Evolutionary conservation across 2,113 vertebrate genomes (phyloP), one percentile per base, ranked within the genome.

Genomic region (Sarotherodon lohbergeri): DNA sequence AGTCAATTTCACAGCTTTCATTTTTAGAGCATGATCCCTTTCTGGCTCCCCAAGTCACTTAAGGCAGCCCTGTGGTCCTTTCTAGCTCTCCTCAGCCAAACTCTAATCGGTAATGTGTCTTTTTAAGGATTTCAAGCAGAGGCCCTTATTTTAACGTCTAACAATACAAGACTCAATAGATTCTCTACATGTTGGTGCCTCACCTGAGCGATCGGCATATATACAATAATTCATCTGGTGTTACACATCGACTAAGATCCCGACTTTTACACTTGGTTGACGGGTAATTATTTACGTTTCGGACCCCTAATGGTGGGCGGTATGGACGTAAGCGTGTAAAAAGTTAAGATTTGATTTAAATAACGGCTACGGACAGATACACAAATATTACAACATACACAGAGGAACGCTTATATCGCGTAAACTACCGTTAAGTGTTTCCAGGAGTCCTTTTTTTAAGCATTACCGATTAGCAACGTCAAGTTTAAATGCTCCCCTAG

Each of bases 141-240:
- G 4, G 11, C 0, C 5, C 2, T 24, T 7, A 0, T 19, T 36
- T 4, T 27, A 0, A 1, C 11, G 2, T 34, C 2, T 50, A 61
- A 12, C 4, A 87, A 1, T 59, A 3, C 1, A 10, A 14, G 6
- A 50, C 2, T 3, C 3, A 10, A 12, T 10, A 9, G 1, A 1
- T 41, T 1, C 11, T 5, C 17, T 19, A 5, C 2, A 27, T 8
- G 9, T 0, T 3, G 4, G 50, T 7, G 3, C 2, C 3, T 10
- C 43, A n/a, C 9, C 19, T 14, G 32, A 68, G n/a, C 34, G 43
- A 46, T 76, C 83, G 76, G 89, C 34, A 0, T 9, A 13, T 3
- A 13, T 3, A 4, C 27, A 52, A 2, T 50, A 1, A 9, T n/a
- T 39, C 10, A 43, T 13, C 22, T 39, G 52, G 3, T 17, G 13